Conservation (phyloP, 92 coral and sea anemone genomes). For the Porites evermanni region DNA sequence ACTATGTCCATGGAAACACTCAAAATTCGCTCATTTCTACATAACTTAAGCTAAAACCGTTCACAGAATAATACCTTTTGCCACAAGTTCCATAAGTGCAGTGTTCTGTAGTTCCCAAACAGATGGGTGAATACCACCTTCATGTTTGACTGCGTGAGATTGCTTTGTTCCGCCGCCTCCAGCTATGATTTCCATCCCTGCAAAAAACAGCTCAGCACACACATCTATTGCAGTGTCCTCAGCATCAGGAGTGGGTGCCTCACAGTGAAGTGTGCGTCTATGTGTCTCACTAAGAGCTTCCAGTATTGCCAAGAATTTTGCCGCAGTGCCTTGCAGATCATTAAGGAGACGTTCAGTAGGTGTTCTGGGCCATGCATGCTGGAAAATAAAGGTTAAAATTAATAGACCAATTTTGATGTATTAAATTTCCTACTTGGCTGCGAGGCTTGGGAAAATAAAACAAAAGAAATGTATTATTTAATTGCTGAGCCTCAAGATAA, state of each 20-base stretch:
- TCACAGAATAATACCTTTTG: conserved; percentile 66
- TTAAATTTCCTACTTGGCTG: no score
- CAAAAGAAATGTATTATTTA: no score
- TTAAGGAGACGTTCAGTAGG: conserved; percentile 92
- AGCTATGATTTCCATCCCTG: conserved; percentile 92
- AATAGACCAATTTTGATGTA: no score
- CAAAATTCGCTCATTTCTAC: no score
- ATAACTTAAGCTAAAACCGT: no score
- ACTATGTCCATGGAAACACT: no score
- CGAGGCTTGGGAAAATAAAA: no score
- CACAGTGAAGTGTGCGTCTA: conserved; percentile 95
- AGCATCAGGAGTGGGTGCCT: conserved; percentile 84
- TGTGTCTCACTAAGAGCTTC: conserved; percentile 91
- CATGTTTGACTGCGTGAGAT: conserved; percentile 77
- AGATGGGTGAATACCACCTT: conserved; percentile 77
- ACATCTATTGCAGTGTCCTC: conserved; percentile 94
- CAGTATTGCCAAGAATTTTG: conserved; percentile 92
- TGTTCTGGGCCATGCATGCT: conserved; percentile 98
- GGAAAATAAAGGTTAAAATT: neutral
- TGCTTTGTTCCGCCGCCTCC: conserved; percentile 89
- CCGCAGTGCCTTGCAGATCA: conserved; percentile 82
- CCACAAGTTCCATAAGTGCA: conserved; percentile 82
- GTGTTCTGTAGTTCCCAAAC: conserved; percentile 69
- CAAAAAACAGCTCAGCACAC: conserved; percentile 91
- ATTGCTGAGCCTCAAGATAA: no score